phyloP scores from a whole-genome alignment of 2,888 invertebrate genomes.

The Tholera decimalis region DNA sequence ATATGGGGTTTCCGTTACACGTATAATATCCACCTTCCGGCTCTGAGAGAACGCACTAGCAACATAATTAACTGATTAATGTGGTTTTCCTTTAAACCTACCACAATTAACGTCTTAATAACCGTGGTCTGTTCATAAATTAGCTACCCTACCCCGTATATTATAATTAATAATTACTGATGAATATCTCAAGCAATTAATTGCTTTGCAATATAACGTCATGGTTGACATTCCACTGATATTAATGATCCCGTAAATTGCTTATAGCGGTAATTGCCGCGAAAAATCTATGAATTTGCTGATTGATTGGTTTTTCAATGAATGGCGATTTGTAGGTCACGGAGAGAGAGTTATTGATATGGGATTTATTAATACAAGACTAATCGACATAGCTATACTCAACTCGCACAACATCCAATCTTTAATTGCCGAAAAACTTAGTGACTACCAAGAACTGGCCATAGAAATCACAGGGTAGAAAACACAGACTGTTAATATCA shows the following conservation, averaged over 20 bases:
- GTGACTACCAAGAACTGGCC: no score
- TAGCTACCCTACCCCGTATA: constrained; percentile 7
- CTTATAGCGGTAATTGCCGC: constrained; percentile 56
- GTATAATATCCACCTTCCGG: no score
- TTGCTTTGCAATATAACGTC: constrained; percentile 50
- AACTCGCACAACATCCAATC: no score
- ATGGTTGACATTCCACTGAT: constrained; percentile 59
- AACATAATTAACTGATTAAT: neutral
- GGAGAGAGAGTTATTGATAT: neutral
- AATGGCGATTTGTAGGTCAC: constrained; percentile 7
- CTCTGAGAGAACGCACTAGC: no score
- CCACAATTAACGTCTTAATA: neutral
- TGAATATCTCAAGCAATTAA: constrained; percentile 54
- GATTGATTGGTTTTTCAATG: constrained; percentile 35
- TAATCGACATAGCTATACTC: no score
- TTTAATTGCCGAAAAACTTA: no score
- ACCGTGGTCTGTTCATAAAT: constrained; percentile 23
- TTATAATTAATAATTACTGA: constrained; percentile 49
- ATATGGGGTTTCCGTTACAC: no score
- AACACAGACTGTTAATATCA: no score
- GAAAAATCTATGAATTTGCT: constrained; percentile 58
- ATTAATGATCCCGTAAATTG: constrained; percentile 66
- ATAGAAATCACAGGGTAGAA: no score
- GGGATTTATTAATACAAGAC: no score
- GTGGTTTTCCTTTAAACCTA: neutral